A percentile compares a stretch with the other conserved stretches of the same genome.
These are phyloP conservation scores for Zeugodacus cucurbitae DNA, from an alignment of 1,140 invertebrate species.

Conservation along the genomic window DNA sequence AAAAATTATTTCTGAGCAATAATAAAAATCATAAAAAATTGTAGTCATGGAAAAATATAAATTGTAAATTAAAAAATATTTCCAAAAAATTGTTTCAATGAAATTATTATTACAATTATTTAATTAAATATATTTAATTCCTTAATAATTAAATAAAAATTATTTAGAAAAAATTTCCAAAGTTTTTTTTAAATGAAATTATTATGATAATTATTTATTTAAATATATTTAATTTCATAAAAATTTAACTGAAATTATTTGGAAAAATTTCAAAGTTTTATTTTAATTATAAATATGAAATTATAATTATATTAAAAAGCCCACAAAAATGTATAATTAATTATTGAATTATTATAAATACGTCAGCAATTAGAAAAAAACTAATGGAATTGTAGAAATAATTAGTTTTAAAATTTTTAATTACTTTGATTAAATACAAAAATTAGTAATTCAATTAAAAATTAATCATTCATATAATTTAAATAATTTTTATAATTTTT, in stretches of 20 bases:
- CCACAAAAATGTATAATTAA: no score
- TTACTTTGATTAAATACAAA: neutral
- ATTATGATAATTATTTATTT: neutral
- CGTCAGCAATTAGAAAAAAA: no score
- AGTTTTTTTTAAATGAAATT: neutral
- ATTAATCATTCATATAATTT: neutral
- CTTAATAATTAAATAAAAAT: no score
- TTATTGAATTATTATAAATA: no score
- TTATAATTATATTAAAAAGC: no score
- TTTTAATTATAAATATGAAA: no score
- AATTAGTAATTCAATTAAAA: neutral
- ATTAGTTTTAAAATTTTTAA: neutral
- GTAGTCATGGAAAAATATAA: neutral
- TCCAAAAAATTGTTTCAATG: neutral
- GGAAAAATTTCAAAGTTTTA: no score
- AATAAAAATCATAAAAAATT: neutral
- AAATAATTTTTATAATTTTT: no score
- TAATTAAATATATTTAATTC: neutral
- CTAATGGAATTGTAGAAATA: no score
- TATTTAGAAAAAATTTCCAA: no score
- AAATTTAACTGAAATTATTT: no score
- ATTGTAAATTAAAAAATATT: neutral
- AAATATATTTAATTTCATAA: no score
- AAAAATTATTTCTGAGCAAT: constrained; percentile 31
- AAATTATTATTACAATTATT: neutral